Base-by-base conservation (phyloP, 2,113 vertebrate species). In the Paedocypris sp. region DNA sequence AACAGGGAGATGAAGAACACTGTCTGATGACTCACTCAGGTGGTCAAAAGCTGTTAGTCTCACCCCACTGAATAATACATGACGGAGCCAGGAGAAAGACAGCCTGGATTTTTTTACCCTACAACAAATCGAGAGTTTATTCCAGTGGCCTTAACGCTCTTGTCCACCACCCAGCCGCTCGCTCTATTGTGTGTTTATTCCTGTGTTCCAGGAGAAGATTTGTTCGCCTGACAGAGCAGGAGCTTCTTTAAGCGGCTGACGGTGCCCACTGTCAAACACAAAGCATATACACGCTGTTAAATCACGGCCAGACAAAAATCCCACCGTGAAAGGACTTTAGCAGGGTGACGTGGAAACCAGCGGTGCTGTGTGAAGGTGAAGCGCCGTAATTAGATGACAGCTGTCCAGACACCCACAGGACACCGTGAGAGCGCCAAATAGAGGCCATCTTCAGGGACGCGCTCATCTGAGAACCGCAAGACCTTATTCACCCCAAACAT, bases 361-460 rank as follows among this genome's bases (percentile, higher is more conserved):
- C n/a, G 3, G 41, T 2, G 19, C 11, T 10, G 41, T 15, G 38
- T 39, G 11, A 39, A 43, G 26, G 53, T 31, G 38, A 31, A 28
- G 62, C 65, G 59, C 53, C 16, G 53, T 75, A 70, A 75, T 70
- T 75, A 68, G 65, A 41, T 56, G 58, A 73, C 67, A 75, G 70
- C 67, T 70, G 69, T 56, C 70, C 70, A 72, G 67, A 56, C 70
- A 51, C 57, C 70, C 48, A 58, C 57, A 50, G 70, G 57, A 51
- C 22, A 45, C 42, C 16, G 18, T n/a, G 41, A 46, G 38, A 54
- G 49, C 53, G 15, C 32, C 25, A 62, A 6, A 70, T 19, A 56
- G 16, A 38, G 48, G 42, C 28, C 53, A 29, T 56, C 39, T 46
- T 45, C 39, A 61, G 57, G 43, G 43, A 47, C 19, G 38, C 32